These are phyloP conservation scores for Thamnophis elegans DNA, from an alignment of 2,797 vertebrate species.

Conservation along the genomic window DNA sequence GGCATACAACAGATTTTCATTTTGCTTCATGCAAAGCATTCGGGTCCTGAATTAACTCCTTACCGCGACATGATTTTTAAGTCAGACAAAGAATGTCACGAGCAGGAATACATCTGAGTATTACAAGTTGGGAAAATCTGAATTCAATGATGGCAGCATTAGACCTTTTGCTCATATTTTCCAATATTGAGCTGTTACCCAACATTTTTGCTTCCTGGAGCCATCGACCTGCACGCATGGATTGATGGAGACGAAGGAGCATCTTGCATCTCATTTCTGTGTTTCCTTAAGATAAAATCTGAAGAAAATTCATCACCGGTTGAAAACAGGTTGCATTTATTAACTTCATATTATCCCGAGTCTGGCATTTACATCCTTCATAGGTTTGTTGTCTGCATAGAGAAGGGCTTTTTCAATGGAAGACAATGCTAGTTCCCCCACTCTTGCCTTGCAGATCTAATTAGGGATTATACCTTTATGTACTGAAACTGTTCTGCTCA, in stretches of 20 bases:
- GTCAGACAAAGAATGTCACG: neutral
- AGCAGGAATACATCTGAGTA: neutral
- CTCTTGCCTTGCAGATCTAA: constrained; percentile 27
- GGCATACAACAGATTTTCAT: neutral
- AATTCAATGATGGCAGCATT: neutral
- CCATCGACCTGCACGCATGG: neutral
- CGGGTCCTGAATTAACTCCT: neutral
- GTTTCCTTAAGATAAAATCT: constrained; percentile 55
- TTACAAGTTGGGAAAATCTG: neutral
- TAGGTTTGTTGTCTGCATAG: constrained; percentile 38
- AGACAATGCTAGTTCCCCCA: constrained; percentile 19
- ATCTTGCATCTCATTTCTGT: constrained; percentile 49
- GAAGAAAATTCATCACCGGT: constrained; percentile 55
- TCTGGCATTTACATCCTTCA: constrained; percentile 18
- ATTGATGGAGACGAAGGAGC: constrained; percentile 49
- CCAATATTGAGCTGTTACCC: neutral
- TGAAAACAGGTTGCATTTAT: constrained; percentile 43
- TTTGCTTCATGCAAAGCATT: neutral
- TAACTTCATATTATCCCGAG: constrained; percentile 28
- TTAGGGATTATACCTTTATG: constrained; percentile 18
- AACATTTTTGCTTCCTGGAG: neutral
- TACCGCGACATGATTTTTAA: neutral
- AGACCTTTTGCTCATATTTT: neutral
- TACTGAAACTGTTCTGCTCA: neutral
- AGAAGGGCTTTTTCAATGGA: constrained; percentile 42